Evolutionary conservation across 2,113 vertebrate genomes (phyloP).

Genomic region (Orientallactaga bullata): DNA sequence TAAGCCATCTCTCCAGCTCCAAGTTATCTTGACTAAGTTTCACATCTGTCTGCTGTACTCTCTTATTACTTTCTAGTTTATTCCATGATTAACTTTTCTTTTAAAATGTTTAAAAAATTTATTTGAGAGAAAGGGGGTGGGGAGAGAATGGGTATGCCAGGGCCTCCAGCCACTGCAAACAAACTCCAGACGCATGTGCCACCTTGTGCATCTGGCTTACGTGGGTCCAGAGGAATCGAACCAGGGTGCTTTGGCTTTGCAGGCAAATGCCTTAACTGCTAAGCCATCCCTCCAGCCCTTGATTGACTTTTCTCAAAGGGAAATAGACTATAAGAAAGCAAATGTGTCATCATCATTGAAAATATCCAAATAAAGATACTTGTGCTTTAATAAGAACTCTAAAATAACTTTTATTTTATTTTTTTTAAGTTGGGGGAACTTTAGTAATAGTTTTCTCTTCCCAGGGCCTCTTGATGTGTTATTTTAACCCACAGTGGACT

Average conservation of each 20-base stretch:
- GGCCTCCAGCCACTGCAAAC: too few relatives aligned
- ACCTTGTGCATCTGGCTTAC: too few relatives aligned
- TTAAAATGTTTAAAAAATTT: too few relatives aligned
- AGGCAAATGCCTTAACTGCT: too few relatives aligned
- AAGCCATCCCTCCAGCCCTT: too few relatives aligned
- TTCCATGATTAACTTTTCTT: not conserved
- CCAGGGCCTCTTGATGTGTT: conserved; percentile 42
- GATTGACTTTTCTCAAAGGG: not conserved
- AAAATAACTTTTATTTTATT: conserved; percentile 21
- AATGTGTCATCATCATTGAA: not conserved
- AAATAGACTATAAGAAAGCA: not conserved
- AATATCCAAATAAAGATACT: not conserved
- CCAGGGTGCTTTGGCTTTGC: too few relatives aligned
- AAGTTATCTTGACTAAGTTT: not conserved
- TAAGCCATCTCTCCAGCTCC: too few relatives aligned
- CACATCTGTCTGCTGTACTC: not conserved
- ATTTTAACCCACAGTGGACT: conserved; percentile 19
- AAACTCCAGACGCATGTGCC: too few relatives aligned
- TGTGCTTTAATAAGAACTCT: conserved; percentile 27
- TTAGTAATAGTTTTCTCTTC: conserved; percentile 54
- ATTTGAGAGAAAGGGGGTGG: too few relatives aligned
- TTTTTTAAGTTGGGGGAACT: conserved; percentile 22
- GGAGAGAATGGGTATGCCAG: too few relatives aligned
- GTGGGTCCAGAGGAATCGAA: too few relatives aligned
- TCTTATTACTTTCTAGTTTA: not conserved